Conservation (phyloP, 2,797 vertebrate species). For the Epinephelus malabaricus region DNA sequence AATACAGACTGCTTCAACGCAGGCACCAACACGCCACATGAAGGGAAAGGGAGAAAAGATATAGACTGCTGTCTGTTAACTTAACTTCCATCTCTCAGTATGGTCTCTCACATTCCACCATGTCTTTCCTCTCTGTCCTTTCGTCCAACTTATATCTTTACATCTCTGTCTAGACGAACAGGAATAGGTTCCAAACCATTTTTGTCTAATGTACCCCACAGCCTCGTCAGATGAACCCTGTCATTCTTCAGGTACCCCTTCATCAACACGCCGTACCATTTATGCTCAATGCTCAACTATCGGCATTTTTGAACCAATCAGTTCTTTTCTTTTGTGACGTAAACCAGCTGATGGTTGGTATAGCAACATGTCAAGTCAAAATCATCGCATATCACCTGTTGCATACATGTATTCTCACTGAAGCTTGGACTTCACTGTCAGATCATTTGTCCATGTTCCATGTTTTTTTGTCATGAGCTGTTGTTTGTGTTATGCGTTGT, state of each 20-base stretch:
- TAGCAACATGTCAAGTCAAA: too few species aligned
- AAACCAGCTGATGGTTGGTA: too few species aligned
- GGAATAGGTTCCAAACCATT: neutral
- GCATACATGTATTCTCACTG: too few species aligned
- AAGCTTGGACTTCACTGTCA: too few species aligned
- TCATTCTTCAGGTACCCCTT: neutral
- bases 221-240: neutral
- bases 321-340: too few species aligned
- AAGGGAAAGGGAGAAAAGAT: slow-evolving; percentile 1
- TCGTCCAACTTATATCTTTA: neutral
- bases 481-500: too few species aligned
- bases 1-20: slow-evolving; percentile 52
- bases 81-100: slow-evolving; percentile 3
- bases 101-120: slow-evolving; percentile 8
- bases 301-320: neutral
- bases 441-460: too few species aligned
- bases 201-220: neutral
- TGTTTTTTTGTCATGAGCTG: too few species aligned
- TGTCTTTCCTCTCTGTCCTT: neutral
- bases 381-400: too few species aligned
- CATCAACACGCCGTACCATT: too few species aligned
- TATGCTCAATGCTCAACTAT: neutral
- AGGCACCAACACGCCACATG: slow-evolving; percentile 40
- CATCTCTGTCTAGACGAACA: slow-evolving; percentile 24
- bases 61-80: neutral